Conservation (phyloP, 2,113 vertebrate species). For the Siniperca knerii region DNA sequence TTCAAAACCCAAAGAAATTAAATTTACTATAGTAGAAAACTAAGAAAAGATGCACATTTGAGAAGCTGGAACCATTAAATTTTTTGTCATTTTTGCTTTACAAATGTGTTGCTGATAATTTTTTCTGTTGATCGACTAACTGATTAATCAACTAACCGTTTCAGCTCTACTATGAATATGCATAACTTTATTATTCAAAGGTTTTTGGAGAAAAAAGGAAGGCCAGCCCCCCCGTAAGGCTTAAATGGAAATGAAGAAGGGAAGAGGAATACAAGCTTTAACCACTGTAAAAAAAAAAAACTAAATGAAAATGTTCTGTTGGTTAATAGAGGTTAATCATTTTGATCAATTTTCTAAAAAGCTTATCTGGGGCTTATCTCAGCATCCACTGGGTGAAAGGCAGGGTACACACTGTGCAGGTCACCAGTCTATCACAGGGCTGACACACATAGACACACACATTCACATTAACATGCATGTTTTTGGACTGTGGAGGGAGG, state of each 20-base stretch:
- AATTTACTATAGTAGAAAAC: too few species aligned
- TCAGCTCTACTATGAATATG: too few species aligned
- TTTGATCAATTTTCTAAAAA: constrained; percentile 18
- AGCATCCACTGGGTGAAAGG: neutral
- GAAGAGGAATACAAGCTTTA: neutral
- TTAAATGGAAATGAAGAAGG: neutral
- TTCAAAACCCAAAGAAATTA: too few species aligned
- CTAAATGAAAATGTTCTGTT: too few species aligned
- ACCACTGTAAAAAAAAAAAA: neutral
- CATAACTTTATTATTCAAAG: too few species aligned
- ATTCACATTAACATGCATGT: neutral
- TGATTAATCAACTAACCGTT: too few species aligned
- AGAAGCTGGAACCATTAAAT: too few species aligned
- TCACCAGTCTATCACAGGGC: neutral
- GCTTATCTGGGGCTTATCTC: constrained; percentile 7
- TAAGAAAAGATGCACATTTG: too few species aligned
- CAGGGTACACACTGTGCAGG: constrained; percentile 6
- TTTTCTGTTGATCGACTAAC: too few species aligned
- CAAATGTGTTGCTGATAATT: too few species aligned
- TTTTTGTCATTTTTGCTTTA: too few species aligned
- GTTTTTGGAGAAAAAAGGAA: neutral
- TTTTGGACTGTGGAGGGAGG: neutral
- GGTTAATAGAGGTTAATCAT: neutral
- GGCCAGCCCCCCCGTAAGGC: neutral
- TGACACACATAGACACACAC: neutral